Evolutionary conservation across 1,140 invertebrate genomes (phyloP), one percentile per base, ranked within the genome.

Genomic region (Chelonus insularis): DNA sequence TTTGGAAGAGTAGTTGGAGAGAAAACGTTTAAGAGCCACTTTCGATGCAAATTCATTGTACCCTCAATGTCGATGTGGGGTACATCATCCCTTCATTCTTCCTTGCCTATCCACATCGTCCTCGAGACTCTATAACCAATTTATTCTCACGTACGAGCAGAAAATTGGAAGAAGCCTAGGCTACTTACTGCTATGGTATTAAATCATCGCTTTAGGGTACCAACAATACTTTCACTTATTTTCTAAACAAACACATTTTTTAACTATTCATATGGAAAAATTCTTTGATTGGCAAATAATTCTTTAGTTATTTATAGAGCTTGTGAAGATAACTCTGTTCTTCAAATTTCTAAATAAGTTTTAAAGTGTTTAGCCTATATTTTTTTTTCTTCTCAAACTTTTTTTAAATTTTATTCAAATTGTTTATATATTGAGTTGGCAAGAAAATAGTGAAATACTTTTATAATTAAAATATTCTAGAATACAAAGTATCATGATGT

Each of bases 21-120:
- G 57, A 71, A 73, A 68, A 69, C 72, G 69, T 75, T 78, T 72
- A 78, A 80, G 72, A 78, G 73, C 71, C 79, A 81, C 79, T 81
- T 80, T 80, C 75, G 64, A 81, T 81, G 79, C 78, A 81, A 81
- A 81, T 81, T 80, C 71, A 70, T 72, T 68, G 68, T 70, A 68
- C 41, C 62, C 65, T 52, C 50, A 20, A 52, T 16, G 20, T 36
- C 25, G 29, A 52, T 7, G n/a, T 16, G 32, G 21, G 32, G 23
- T 12, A 54, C 63, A 62, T 60, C 64, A 59, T 63, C 57, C 57
- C 64, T 57, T 62, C 55, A 58, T 60, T 41, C 58, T 52, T 20
- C 56, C 32, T 57, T 61, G 45, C 48, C 29, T 11, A 58, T 16
- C 47, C 36, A 62, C 51, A 52, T 45, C 50, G 37, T 65, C 43